Conservation (phyloP, 2,113 vertebrate genomes). For the Hystrix brachyura region DNA sequence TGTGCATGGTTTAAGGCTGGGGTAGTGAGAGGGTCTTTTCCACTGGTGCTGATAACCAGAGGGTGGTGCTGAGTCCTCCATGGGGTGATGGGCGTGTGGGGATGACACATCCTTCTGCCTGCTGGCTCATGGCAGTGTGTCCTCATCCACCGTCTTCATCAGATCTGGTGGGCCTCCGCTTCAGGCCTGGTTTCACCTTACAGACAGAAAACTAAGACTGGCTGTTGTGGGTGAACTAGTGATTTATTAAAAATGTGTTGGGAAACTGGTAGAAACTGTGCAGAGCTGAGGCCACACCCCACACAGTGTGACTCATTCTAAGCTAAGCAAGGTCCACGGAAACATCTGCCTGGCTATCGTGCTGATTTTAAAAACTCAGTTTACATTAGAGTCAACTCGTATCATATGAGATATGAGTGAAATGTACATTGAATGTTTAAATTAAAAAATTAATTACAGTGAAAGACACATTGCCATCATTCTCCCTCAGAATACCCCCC, state of each 20-base stretch:
- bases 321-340: neutral
- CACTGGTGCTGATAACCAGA: accelerated
- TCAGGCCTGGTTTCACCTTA: conserved; percentile 13
- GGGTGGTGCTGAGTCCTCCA: neutral
- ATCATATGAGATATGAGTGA: neutral
- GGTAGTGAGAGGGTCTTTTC: neutral
- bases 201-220: neutral
- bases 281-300: neutral
- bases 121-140: too few species aligned
- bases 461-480: neutral
- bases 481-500: neutral
- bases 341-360: neutral
- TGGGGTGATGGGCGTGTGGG: neutral
- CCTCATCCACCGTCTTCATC: too few species aligned
- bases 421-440: neutral
- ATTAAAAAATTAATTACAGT: neutral
- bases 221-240: neutral
- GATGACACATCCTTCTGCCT: neutral
- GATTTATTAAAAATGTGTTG: neutral
- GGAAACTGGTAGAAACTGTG: neutral
- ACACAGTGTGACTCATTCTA: neutral
- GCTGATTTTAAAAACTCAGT: neutral
- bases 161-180: neutral
- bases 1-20: neutral
- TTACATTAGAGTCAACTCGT: neutral